These are phyloP conservation scores for Typhlichthys subterraneus DNA, from an alignment of 2,797 vertebrate species.

Conservation along the genomic window DNA sequence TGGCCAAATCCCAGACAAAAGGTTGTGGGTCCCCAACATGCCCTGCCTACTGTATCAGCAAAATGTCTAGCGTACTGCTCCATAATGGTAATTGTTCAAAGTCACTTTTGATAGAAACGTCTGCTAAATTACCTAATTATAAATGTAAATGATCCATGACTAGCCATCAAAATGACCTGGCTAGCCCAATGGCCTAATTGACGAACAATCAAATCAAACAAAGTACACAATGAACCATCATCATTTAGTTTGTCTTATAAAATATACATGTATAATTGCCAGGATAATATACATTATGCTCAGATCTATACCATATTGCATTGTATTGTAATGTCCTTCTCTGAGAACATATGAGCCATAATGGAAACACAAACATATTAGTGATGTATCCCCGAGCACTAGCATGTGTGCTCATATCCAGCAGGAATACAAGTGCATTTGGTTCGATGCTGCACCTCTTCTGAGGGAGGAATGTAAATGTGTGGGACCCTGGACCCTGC, in stretches of 20 bases:
- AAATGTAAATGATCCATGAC: not conserved
- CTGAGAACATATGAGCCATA: not conserved
- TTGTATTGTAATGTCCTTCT: not conserved
- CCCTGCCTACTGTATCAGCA: no score
- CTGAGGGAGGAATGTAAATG: constrained; percentile 11
- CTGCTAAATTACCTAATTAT: not conserved
- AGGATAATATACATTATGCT: no score
- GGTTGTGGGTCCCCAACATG: no score
- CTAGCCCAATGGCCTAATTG: not conserved
- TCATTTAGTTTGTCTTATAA: no score
- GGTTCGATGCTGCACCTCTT: constrained; percentile 12
- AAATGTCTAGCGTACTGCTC: no score
- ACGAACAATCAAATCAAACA: not conserved
- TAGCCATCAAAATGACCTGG: not conserved
- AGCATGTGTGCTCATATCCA: constrained; percentile 9
- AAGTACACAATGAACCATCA: not conserved
- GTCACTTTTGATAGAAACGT: no score
- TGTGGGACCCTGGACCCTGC: constrained; percentile 8
- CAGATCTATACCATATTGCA: no score
- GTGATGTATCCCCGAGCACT: constrained; percentile 10
- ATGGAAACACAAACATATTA: no score
- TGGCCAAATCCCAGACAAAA: no score
- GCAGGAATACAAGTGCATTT: not conserved
- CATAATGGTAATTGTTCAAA: no score
- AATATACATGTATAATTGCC: no score